phyloP scores from a whole-genome alignment of 2,888 invertebrate genomes.

The Palloptera scutellata region DNA sequence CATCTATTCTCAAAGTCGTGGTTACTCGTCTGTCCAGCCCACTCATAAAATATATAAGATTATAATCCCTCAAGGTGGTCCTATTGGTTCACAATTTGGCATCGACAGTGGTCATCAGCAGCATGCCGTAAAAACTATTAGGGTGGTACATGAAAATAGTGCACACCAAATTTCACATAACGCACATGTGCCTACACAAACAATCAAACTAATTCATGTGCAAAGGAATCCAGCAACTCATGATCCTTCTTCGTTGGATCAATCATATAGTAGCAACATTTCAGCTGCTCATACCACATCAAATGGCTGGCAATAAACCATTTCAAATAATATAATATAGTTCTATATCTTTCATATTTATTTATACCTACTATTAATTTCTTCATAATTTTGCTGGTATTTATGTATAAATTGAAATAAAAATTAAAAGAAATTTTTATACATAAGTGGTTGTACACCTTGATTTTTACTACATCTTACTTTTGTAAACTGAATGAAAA shows the following conservation, averaged over 20 bases:
- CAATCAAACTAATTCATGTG: not conserved
- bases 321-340: conserved; percentile 2
- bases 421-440: not conserved
- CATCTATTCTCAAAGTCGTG: not conserved
- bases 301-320: not conserved
- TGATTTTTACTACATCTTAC: not conserved
- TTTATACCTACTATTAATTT: too few relatives aligned
- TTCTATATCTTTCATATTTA: not conserved
- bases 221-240: not conserved
- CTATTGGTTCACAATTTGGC: too few relatives aligned
- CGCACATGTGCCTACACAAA: not conserved
- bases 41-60: too few relatives aligned
- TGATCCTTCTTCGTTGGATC: too few relatives aligned
- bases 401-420: not conserved
- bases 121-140: not conserved
- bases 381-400: too few relatives aligned
- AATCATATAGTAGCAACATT: too few relatives aligned
- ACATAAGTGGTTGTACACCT: not conserved
- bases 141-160: not conserved
- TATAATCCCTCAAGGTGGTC: too few relatives aligned
- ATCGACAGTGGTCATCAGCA: not conserved
- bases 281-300: not conserved
- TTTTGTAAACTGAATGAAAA: too few relatives aligned
- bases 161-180: not conserved
- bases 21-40: not conserved